Evolutionary conservation across 2,888 invertebrate genomes (phyloP), one percentile per base, ranked within the genome.

Genomic region (Troglohyphantes excavatus): DNA sequence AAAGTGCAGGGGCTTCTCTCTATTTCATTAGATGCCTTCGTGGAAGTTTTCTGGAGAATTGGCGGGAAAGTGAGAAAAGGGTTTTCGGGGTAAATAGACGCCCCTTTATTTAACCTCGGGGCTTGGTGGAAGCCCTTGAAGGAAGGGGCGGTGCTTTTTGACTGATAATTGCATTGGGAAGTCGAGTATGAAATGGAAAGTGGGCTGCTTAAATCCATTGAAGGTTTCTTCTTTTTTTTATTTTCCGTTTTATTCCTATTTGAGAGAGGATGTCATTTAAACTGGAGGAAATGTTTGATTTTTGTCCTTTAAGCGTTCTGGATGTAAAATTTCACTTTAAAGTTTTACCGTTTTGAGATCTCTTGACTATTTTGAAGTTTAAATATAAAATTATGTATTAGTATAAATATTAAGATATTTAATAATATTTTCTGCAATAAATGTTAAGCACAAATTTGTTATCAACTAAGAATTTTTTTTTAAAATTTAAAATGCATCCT

Each of bases 11-110:
- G 23, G n/a, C 65, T 73, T n/a, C 39, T 26, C 17, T 70, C 78
- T 78, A 85, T 85, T 86, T 86, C 86, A 86, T 79, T 79, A 79
- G 76, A 26, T 70, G 53, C 59, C 29, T 75, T 53, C 67, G 23
- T 29, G n/a, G 26, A 9, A 27, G 65, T 27, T 65, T 26, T 13
- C 26, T 65, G 13, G 65, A 23, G 65, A 76, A 85, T 59, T 84
- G 53, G 53, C 46, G 27, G n/a, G 5, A n/a, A 27, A 27, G 53
- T 21, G 21, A 21, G 26, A 82, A 72, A 63, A 65, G 59, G 68
- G 33, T 72, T 65, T 73, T 53, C n/a, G n/a, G 65, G 17, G 46
- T 11, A 75, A 67, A 75, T 67, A 26, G 65, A 7, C 23, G 23
- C 6, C 33, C 19, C 61, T 75, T 75, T 75, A 75, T 75, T 75